These are phyloP conservation scores for Caradrina clavipalpis DNA, from an alignment of 2,888 invertebrate species.

Conservation along the genomic window DNA sequence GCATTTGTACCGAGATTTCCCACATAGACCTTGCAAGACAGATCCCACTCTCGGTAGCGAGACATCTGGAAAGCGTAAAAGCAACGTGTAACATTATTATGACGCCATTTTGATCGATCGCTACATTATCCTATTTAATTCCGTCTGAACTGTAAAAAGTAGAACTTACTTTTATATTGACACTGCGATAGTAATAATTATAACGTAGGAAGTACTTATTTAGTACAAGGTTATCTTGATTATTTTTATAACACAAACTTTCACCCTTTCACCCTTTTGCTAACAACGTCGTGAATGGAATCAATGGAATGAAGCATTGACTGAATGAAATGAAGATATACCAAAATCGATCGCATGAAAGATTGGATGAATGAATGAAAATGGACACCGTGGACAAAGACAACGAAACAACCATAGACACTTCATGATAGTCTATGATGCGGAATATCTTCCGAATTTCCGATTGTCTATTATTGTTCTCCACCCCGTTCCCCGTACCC, in stretches of 20 bases:
- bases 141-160: not conserved
- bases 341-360: slow-evolving; percentile 29
- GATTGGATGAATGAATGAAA: not conserved
- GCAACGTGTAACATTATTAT: slow-evolving; percentile 56
- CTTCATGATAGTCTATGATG: slow-evolving; percentile 5
- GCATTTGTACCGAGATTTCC: slow-evolving; percentile 98
- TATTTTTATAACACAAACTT: slow-evolving; percentile 10
- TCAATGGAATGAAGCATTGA: slow-evolving; percentile 35
- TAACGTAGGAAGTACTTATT: not conserved
- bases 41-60: slow-evolving; percentile 94
- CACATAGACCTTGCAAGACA: slow-evolving; percentile 97
- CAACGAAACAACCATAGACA: not conserved
- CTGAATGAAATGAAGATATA: not conserved
- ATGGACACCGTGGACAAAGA: not conserved
- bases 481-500: slow-evolving; percentile 15
- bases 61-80: slow-evolving; percentile 90
- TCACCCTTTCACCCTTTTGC: slow-evolving; percentile 7
- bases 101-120: slow-evolving; percentile 73
- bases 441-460: slow-evolving; percentile 14
- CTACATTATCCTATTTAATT: not conserved
- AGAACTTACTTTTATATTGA: slow-evolving; percentile 39
- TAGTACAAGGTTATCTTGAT: not conserved
- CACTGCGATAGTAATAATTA: slow-evolving; percentile 20
- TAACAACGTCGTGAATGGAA: slow-evolving; percentile 40
- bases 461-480: slow-evolving; percentile 31